These are phyloP conservation scores for Enteromius mattozi DNA, from an alignment of 2,797 vertebrate species.

Conservation along the genomic window DNA sequence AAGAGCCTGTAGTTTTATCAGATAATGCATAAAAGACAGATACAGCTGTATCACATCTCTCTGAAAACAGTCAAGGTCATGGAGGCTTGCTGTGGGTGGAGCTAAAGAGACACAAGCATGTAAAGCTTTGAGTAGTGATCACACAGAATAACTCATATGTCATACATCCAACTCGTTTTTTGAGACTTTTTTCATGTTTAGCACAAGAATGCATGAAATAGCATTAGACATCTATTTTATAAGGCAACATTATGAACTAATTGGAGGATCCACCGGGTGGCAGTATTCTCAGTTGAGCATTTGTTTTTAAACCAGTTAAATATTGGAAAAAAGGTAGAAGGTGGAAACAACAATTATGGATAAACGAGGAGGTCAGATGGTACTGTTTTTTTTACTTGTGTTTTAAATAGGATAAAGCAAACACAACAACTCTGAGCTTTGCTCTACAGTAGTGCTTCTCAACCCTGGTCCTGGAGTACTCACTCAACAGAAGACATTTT, in stretches of 20 bases:
- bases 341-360: neutral
- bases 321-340: neutral
- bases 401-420: neutral
- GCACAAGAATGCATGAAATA: too few relatives aligned
- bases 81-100: too few relatives aligned
- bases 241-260: neutral
- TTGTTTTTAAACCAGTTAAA: neutral
- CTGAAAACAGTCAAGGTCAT: too few relatives aligned
- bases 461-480: neutral
- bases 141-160: too few relatives aligned
- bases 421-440: neutral
- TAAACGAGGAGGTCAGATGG: neutral
- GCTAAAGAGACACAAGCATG: too few relatives aligned
- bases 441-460: neutral
- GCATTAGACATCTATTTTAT: neutral
- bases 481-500: neutral
- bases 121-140: too few relatives aligned
- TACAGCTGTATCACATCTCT: too few relatives aligned
- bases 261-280: neutral
- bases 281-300: neutral
- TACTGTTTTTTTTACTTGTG: neutral
- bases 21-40: too few relatives aligned
- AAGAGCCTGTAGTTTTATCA: too few relatives aligned
- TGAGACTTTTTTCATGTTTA: too few relatives aligned
- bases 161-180: too few relatives aligned